Evolutionary conservation across 2,113 vertebrate genomes (phyloP).

Genomic region (Oophaga pumilio): DNA sequence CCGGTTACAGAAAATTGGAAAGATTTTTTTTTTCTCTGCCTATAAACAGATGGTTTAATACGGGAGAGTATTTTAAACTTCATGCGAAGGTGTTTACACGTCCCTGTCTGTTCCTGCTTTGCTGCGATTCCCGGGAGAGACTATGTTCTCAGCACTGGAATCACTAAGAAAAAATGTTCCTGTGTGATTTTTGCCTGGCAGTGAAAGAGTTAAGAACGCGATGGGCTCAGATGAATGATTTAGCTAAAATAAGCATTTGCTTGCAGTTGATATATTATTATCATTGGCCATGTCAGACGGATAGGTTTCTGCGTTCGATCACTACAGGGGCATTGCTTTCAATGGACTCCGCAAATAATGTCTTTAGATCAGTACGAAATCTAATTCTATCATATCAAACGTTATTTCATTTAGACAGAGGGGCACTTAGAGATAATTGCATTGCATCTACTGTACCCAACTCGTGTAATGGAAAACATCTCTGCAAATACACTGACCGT

Average conservation of each 20-base stretch:
- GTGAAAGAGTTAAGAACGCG: background rate
- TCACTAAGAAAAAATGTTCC: background rate
- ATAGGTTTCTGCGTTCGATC: background rate
- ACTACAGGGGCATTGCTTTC: background rate
- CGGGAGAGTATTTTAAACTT: constrained; percentile 52
- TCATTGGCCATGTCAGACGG: background rate
- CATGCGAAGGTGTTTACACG: constrained; percentile 54
- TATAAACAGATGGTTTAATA: constrained; percentile 59
- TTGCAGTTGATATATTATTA: constrained; percentile 6
- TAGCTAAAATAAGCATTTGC: constrained; percentile 7
- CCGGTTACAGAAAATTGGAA: background rate
- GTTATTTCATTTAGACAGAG: constrained; percentile 27
- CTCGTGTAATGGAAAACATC: constrained; percentile 20
- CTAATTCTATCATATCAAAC: constrained; percentile 26
- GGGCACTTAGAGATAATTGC: constrained; percentile 13
- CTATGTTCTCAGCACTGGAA: constrained; percentile 9
- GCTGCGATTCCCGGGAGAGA: constrained; percentile 25
- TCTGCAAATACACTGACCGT: background rate
- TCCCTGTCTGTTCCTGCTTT: constrained; percentile 49
- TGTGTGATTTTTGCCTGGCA: background rate
- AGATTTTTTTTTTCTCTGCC: constrained; percentile 30
- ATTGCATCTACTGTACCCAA: background rate
- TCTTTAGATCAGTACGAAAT: background rate
- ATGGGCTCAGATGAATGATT: background rate
- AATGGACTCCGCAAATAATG: background rate